Evolutionary conservation across 2,888 invertebrate genomes (phyloP).

Genomic region (Steinernema carpocapsae): DNA sequence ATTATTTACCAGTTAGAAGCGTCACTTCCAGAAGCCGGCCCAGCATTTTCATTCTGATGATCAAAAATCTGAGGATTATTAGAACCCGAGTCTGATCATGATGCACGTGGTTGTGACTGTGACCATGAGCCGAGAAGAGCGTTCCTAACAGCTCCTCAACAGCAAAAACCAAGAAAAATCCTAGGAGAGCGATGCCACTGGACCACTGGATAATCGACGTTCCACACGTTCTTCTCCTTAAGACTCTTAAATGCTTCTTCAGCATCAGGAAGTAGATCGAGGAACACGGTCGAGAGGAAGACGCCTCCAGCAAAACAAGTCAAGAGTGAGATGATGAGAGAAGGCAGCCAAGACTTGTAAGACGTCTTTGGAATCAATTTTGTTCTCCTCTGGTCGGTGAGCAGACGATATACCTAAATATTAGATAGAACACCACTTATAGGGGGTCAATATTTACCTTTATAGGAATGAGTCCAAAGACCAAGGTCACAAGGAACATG

Average conservation of each 20-base stretch:
- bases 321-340: conserved; percentile 40
- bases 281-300: conserved; percentile 44
- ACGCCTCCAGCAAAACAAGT: conserved; percentile 47
- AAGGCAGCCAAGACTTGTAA: conserved; percentile 23
- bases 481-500: background rate
- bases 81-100: conserved; percentile 42
- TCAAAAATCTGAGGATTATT: no score
- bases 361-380: conserved; percentile 10
- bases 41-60: background rate
- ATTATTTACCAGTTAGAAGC: background rate
- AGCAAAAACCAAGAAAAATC: conserved; percentile 44
- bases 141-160: conserved; percentile 40
- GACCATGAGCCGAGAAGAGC: background rate
- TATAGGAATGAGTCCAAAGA: background rate
- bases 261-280: conserved; percentile 45
- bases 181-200: conserved; percentile 40
- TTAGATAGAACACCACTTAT: background rate
- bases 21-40: no score
- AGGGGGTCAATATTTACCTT: background rate
- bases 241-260: conserved; percentile 37
- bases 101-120: conserved; percentile 31
- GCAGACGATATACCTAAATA: conserved; percentile 23
- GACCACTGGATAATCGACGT: conserved; percentile 42
- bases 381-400: conserved; percentile 16
- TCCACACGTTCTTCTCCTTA: conserved; percentile 39